These are phyloP conservation scores for Lepisosteus oculatus DNA, from an alignment of 2,113 vertebrate species.

Conservation along the genomic window DNA sequence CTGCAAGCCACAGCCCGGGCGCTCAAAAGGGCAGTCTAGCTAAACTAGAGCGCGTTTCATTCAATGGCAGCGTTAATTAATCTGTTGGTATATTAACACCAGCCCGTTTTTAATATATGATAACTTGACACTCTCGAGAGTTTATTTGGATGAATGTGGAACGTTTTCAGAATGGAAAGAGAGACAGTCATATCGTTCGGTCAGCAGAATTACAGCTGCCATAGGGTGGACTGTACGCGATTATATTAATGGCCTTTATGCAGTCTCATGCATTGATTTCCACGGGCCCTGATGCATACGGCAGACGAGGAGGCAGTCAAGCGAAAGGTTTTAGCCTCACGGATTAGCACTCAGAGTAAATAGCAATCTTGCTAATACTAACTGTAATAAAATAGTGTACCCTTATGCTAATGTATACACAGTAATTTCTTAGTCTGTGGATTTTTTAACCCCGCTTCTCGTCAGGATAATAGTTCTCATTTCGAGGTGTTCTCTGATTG, in stretches of 20 bases:
- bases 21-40: constrained; percentile 46
- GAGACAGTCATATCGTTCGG: neutral
- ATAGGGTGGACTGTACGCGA: constrained; percentile 14
- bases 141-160: neutral
- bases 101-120: constrained; percentile 12
- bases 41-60: constrained; percentile 57
- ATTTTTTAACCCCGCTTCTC: neutral
- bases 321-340: constrained; percentile 20
- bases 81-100: constrained; percentile 34
- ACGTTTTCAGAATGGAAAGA: neutral
- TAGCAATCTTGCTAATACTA: constrained; percentile 18
- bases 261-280: constrained; percentile 19
- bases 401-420: neutral
- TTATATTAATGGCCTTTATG: neutral
- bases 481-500: neutral
- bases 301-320: constrained; percentile 21
- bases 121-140: neutral
- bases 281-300: constrained; percentile 13
- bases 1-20: constrained; percentile 40
- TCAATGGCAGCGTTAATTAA: constrained; percentile 49
- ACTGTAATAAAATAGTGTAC: constrained; percentile 18
- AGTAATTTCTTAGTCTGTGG: neutral
- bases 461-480: neutral
- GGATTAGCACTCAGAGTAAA: constrained; percentile 20
- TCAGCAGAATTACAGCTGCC: constrained; percentile 3